Conservation (phyloP, 2,113 vertebrate genomes). For the Lagopus leucura region DNA sequence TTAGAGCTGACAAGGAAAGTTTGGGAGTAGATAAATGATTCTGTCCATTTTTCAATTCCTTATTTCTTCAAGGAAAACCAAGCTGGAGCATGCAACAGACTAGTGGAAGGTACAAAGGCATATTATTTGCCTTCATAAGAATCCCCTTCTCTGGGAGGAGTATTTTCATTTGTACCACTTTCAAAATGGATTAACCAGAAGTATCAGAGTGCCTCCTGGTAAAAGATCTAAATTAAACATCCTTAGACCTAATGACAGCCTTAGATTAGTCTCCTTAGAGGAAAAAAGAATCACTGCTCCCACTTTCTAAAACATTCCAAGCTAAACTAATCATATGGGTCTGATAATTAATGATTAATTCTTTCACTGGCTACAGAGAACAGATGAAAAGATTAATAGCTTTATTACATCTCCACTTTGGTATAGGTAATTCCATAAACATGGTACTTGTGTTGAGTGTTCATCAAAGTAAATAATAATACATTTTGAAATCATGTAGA, state of each 20-base stretch:
- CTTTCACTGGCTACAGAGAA: conserved; percentile 15
- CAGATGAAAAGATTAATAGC: conserved; percentile 11
- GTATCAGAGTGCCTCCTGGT: conserved; percentile 4
- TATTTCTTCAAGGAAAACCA: conserved; percentile 43
- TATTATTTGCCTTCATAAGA: background rate
- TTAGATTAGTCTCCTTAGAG: conserved; percentile 21
- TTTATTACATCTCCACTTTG: conserved; percentile 36
- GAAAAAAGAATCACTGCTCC: background rate
- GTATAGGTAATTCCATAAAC: conserved; percentile 50
- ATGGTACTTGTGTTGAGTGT: background rate
- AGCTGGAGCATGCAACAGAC: background rate
- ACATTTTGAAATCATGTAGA: conserved; percentile 58
- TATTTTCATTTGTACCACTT: conserved; percentile 40
- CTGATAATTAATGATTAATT: conserved; percentile 31
- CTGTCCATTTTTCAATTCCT: background rate
- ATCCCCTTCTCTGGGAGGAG: background rate
- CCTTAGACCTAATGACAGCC: conserved; percentile 10
- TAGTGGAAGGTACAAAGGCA: background rate
- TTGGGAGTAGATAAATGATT: conserved; percentile 33
- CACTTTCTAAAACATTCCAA: conserved; percentile 24
- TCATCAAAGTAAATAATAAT: conserved; percentile 63
- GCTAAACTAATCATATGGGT: conserved; percentile 23
- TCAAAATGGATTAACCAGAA: conserved; percentile 46
- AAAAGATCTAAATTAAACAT: conserved; percentile 49
- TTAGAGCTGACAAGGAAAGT: conserved; percentile 30